phyloP scores from a whole-genome alignment of 2,113 vertebrate genomes.

The Setophaga petechia region DNA sequence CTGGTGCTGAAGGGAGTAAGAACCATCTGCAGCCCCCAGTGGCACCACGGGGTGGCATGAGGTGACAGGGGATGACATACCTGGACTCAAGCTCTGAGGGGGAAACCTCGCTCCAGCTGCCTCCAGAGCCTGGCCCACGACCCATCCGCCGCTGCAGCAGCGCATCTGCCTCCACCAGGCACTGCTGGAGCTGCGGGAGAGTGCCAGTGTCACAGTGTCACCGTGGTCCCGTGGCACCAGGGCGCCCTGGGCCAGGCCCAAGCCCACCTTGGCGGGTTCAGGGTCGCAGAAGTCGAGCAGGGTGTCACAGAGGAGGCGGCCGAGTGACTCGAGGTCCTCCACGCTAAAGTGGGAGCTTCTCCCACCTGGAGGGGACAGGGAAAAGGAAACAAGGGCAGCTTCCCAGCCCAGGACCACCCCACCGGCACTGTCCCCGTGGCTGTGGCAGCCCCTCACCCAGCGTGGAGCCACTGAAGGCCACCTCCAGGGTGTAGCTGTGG shows the following conservation, averaged over 20 bases:
- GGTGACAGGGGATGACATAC: constrained; percentile 4
- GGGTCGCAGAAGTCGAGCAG: constrained; percentile 93
- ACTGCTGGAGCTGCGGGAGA: constrained; percentile 60
- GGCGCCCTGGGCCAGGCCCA: rapidly evolving
- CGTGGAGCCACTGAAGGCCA: constrained; percentile 87
- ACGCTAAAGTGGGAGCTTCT: constrained; percentile 86
- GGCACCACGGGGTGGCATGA: rapidly evolving
- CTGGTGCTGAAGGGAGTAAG: constrained; percentile 76
- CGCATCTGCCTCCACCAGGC: constrained; percentile 70
- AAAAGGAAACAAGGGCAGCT: background rate
- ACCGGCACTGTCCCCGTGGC: rapidly evolving
- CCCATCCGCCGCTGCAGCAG: constrained; percentile 73
- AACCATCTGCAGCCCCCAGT: background rate
- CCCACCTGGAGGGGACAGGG: constrained; percentile 65
- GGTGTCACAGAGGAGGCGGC: constrained; percentile 87
- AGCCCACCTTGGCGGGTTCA: constrained; percentile 82
- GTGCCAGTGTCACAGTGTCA: rapidly evolving
- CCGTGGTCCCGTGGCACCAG: rapidly evolving
- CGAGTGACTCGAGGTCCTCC: constrained; percentile 85
- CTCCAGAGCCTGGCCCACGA: constrained; percentile 40
- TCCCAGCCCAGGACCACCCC: background rate
- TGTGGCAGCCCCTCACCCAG: constrained; percentile 72
- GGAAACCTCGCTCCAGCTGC: constrained; percentile 71
- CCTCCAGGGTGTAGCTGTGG: constrained; percentile 95
- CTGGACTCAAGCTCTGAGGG: constrained; percentile 89